Percentiles rank a stretch among this genome's conserved stretches.
phyloP scores from a whole-genome alignment of 2,797 vertebrate species.

The Capromys pilorides region DNA sequence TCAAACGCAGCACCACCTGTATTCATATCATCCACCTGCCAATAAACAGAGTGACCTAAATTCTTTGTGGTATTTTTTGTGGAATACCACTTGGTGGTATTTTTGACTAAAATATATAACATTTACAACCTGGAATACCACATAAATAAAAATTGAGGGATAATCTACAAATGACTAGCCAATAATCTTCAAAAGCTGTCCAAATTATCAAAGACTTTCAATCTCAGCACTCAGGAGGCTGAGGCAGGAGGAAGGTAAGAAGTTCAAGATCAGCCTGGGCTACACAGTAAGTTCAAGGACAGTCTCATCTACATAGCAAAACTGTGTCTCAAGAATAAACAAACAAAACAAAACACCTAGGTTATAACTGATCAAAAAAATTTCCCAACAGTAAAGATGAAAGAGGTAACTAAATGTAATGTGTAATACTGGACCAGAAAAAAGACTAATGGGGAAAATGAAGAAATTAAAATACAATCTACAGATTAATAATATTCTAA shows the following conservation, averaged over 20 bases:
- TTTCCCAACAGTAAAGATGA: conserved; percentile 19
- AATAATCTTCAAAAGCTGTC: not conserved
- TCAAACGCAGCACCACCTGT: not conserved
- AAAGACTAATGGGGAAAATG: not conserved
- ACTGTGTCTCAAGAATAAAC: not conserved
- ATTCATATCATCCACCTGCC: not conserved
- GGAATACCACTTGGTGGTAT: not conserved
- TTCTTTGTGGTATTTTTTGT: not conserved
- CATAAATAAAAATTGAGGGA: not conserved
- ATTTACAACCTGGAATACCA: not conserved
- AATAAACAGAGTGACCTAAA: not conserved
- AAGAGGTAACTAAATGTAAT: not conserved
- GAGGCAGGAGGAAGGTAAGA: not conserved
- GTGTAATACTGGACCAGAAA: not conserved
- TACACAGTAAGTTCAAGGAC: not conserved
- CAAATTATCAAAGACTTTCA: not conserved
- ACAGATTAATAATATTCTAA: not conserved
- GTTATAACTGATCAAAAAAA: not conserved
- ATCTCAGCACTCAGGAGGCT: not conserved
- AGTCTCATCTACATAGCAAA: not conserved
- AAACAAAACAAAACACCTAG: not conserved
- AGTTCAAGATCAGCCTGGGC: not conserved
- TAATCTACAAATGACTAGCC: not conserved
- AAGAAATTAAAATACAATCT: not conserved
- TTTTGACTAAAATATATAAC: not conserved